These are phyloP conservation scores for Gallinago solitaria DNA, from an alignment of 2,797 vertebrate genomes.

Conservation along the genomic window DNA sequence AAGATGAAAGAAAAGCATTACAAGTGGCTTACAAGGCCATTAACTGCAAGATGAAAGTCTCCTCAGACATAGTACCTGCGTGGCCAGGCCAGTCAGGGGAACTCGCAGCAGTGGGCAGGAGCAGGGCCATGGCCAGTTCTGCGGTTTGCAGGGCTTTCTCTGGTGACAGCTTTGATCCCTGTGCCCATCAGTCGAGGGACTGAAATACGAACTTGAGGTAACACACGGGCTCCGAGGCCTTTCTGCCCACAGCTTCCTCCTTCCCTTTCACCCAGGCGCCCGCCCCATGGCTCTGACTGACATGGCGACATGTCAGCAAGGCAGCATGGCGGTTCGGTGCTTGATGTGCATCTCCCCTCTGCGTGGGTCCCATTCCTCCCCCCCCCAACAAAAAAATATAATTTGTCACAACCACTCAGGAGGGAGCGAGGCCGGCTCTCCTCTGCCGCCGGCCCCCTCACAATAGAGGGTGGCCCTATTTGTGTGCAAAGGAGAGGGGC, in stretches of 20 bases:
- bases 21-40: neutral
- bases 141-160: neutral
- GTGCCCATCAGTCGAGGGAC: neutral
- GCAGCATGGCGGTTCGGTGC: neutral
- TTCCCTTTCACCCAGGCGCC: neutral
- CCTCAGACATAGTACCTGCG: accelerated
- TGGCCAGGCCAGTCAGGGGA: neutral
- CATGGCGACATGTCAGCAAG: neutral
- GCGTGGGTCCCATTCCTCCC: neutral
- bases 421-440: neutral
- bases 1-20: neutral
- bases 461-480: slow-evolving; percentile 46
- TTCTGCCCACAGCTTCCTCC: neutral
- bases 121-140: neutral
- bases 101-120: neutral
- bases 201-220: neutral
- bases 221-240: neutral
- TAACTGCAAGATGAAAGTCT: neutral
- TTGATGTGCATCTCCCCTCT: neutral
- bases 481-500: slow-evolving; percentile 38
- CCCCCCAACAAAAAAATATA: neutral
- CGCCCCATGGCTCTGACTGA: neutral
- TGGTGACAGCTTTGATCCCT: neutral
- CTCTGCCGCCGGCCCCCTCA: neutral
- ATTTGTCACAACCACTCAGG: neutral